phyloP scores from a whole-genome alignment of 1,140 invertebrate genomes.

The Ceratitis capitata region DNA sequence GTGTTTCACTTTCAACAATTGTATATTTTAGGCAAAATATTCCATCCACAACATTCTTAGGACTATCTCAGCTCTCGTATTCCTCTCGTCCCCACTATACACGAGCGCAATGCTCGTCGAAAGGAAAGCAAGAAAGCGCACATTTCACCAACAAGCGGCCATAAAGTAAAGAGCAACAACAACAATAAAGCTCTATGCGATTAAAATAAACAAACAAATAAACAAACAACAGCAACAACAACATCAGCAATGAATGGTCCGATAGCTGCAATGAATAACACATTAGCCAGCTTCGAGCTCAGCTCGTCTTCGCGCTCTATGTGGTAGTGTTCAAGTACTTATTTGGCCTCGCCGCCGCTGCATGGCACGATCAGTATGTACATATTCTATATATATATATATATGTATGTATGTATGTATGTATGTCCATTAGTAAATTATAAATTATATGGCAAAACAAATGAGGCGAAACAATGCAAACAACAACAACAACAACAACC shows the following conservation, averaged over 20 bases:
- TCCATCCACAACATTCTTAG: too few relatives aligned
- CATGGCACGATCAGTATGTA: background rate
- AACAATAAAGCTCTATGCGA: too few relatives aligned
- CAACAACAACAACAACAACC: background rate
- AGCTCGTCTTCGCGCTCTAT: background rate
- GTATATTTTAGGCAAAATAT: too few relatives aligned
- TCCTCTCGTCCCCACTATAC: too few relatives aligned
- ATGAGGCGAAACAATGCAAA: background rate
- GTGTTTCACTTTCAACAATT: too few relatives aligned
- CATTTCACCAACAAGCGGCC: too few relatives aligned
- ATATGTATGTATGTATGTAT: too few relatives aligned
- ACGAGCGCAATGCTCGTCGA: background rate
- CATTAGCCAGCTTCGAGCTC: background rate
- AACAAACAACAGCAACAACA: background rate
- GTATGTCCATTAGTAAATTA: conserved; percentile 16
- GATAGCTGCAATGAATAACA: background rate
- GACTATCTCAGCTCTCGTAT: too few relatives aligned
- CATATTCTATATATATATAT: too few relatives aligned
- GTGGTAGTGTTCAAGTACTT: background rate
- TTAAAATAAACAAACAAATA: too few relatives aligned
- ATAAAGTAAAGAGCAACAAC: too few relatives aligned
- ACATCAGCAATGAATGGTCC: background rate
- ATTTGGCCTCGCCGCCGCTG: background rate
- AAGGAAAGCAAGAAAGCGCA: background rate
- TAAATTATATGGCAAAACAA: conserved; percentile 18